phyloP scores from a whole-genome alignment of 1,140 invertebrate genomes.

The Heliconius nattereri region DNA sequence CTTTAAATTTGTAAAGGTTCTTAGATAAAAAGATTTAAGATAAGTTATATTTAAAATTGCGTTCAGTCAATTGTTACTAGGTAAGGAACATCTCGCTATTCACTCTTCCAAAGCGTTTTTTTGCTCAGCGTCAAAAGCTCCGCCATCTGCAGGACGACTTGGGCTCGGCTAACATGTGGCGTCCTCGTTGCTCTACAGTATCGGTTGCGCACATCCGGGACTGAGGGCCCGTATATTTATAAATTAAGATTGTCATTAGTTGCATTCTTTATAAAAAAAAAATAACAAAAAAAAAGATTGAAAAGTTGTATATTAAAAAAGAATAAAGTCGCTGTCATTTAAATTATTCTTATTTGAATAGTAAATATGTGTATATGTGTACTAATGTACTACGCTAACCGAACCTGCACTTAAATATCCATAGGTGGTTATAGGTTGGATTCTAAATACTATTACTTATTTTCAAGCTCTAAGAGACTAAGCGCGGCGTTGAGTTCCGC shows the following conservation, averaged over 20 bases:
- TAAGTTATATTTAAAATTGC: no score
- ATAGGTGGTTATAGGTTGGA: no score
- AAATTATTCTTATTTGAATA: no score
- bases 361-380: no score
- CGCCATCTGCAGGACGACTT: slow-evolving; percentile 51
- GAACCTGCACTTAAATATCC: no score
- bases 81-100: neutral
- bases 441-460: no score
- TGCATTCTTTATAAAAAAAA: neutral
- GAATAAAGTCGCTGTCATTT: no score
- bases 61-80: slow-evolving; percentile 15
- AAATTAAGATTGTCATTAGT: slow-evolving; percentile 28
- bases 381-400: no score
- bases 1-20: no score
- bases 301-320: neutral
- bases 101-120: slow-evolving; percentile 27
- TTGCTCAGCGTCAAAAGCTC: slow-evolving; percentile 39
- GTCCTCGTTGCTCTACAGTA: slow-evolving; percentile 44
- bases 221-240: slow-evolving; percentile 20
- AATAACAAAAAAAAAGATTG: neutral
- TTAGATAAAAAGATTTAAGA: no score
- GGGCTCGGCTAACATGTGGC: slow-evolving; percentile 48
- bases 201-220: slow-evolving; percentile 51
- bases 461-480: no score
- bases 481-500: no score